These are phyloP conservation scores for Thaleichthys pacificus DNA, from an alignment of 2,797 vertebrate genomes.

Conservation along the genomic window DNA sequence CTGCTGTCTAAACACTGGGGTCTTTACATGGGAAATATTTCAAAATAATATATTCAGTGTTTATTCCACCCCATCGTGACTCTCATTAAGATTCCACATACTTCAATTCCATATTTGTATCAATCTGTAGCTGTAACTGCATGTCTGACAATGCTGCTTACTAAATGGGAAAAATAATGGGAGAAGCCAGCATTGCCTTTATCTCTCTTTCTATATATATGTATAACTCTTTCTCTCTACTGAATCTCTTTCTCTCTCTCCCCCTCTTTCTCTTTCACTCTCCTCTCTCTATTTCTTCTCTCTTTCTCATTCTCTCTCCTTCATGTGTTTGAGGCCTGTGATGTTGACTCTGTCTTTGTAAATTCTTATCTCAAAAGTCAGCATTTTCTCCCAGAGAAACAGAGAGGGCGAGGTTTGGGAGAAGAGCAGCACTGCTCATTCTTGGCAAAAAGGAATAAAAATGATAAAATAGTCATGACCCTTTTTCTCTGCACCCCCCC, in stretches of 20 bases:
- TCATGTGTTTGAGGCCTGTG: background rate
- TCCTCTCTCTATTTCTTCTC: too few relatives aligned
- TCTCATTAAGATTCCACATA: background rate
- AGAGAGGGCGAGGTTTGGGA: too few relatives aligned
- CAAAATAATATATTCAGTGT: background rate
- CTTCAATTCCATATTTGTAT: background rate
- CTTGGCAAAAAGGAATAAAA: too few relatives aligned
- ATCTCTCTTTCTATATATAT: too few relatives aligned
- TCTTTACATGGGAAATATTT: background rate
- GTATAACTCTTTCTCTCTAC: too few relatives aligned
- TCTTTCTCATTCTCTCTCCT: background rate
- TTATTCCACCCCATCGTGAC: background rate
- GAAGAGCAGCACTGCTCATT: background rate
- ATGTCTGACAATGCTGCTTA: background rate
- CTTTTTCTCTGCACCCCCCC: background rate
- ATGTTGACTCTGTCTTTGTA: slow-evolving; percentile 23
- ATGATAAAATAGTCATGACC: background rate
- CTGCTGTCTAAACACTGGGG: too few relatives aligned
- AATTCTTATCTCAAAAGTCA: slow-evolving; percentile 17
- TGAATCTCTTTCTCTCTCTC: too few relatives aligned
- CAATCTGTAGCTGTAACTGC: background rate
- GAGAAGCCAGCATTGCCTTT: background rate
- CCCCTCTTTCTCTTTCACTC: too few relatives aligned
- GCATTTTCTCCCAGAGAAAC: slow-evolving; percentile 11
- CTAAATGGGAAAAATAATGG: background rate